Evolutionary conservation across 2,888 invertebrate genomes (phyloP), one percentile per base, ranked within the genome.

Genomic region (Eupeodes latifasciatus): DNA sequence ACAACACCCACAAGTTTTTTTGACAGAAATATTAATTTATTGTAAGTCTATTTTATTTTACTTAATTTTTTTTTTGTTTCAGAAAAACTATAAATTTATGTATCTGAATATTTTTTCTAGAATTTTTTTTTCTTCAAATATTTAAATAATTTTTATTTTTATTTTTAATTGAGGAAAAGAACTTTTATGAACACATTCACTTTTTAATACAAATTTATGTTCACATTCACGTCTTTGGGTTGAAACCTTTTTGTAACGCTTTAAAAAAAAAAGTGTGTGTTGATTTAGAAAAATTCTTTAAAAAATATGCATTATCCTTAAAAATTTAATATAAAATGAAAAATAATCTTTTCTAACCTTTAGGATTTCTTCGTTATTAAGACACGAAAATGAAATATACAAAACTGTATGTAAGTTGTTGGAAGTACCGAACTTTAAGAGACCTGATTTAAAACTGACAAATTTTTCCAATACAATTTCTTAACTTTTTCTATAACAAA

Each of bases 371-470:
- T 66, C 16, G 19, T 47, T 57, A 27, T 27, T 57, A 1, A 36
- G 40, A 55, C 12, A 36, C 53, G 6, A 47, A 27, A 27, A 27
- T 12, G 67, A 53, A 36, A 55, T 16, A 11, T 16, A 7, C 19
- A 57, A n/a, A 71, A 11, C 44, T 74, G 12, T 47, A 47, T 27
- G 27, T 80, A 16, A 69, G 62, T 12, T 57, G 71, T 72, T 75
- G 64, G 19, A 19, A 64, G 83, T 71, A 83, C 86, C 86, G 86
- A 83, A 76, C 86, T 83, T 71, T 61, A 9, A 53, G 83, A 82
- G 83, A 79, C 55, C 71, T 76, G 59, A 59, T 75, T 57, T 44
- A 64, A 79, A 87, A 87, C 86, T 87, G 72, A 87, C 79, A 55
- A n/a, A 47, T 59, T 76, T 76, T 82, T 64, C 51, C 66, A 53